Base-by-base conservation (phyloP, 1,140 invertebrate species). In the Temnothorax nylanderi region DNA sequence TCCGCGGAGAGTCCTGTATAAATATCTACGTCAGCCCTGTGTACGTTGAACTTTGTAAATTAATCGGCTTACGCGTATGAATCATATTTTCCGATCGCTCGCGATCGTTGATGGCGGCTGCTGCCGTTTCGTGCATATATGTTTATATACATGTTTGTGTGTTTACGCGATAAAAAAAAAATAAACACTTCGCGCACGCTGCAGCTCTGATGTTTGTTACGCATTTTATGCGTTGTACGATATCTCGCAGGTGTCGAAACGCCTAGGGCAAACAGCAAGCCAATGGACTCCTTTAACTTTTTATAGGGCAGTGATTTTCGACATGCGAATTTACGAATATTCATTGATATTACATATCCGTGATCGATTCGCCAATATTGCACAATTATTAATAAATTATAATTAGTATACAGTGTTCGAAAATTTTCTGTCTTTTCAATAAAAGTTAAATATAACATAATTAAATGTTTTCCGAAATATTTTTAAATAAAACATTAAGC, bases 31-130 rank as follows among this genome's bases (percentile, higher is more conserved):
- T 65, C 32, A 69, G 71, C 75, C 60, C 18, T 58, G 87, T 76
- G 75, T 51, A 49, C 87, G 88, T 89, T 85, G 88, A 86, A 86
- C 77, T 77, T 85, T 86, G 47, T 82, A 76, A 89, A 89, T 90
- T 90, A 90, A 90, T 90, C 88, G 84, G 88, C 76, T 90, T 89
- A 89, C 62, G 69, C 51, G 37, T 54, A 77, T 90, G 88, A 90
- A 90, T 90, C 84, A 88, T 89, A 77, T 86, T 87, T 89, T 87
- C 84, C 76, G 88, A 88, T 86, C 87, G 88, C 64, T 58, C 72
- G 82, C 82, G 69, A 84, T 81, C 82, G 64, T 37, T 56, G 85
- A 82, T 78, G 56, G 62, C 62, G 37, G 56, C 47, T 34, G 84
- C 54, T 58, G 16, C 54, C 60, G 58, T 64, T 75, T 60, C 41